These are phyloP conservation scores for Platygyra sinensis DNA, from an alignment of 64 coral and sea anemone species.

Conservation along the genomic window DNA sequence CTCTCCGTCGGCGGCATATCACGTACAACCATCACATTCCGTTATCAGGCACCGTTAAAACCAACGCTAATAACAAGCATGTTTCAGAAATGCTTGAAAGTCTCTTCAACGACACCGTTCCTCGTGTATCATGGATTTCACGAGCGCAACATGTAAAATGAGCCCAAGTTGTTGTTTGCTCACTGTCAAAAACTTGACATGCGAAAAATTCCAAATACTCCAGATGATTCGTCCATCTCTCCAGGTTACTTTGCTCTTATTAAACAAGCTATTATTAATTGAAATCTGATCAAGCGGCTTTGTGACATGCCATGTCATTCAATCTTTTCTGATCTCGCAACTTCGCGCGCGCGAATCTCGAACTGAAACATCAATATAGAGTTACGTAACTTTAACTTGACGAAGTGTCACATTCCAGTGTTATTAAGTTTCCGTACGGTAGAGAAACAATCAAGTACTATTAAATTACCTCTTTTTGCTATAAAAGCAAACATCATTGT, in stretches of 20 bases:
- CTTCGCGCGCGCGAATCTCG: background rate
- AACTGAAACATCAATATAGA: background rate
- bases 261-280: conserved; percentile 61
- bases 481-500: conserved; percentile 24
- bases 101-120: background rate
- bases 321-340: background rate
- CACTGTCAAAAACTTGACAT: conserved; percentile 32
- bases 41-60: conserved; percentile 2
- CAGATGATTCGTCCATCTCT: conserved; percentile 32
- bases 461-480: conserved; percentile 31
- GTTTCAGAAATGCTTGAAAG: background rate
- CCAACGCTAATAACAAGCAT: background rate
- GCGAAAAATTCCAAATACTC: conserved; percentile 42
- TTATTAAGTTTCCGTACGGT: background rate
- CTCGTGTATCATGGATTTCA: background rate
- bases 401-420: conserved; percentile 6
- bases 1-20: background rate
- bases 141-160: conserved; percentile 22
- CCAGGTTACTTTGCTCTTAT: conserved; percentile 47
- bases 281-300: conserved; percentile 38
- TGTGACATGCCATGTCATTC: background rate
- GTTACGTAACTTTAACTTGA: background rate
- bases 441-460: conserved; percentile 16
- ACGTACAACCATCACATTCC: background rate
- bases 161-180: conserved; percentile 16